These are phyloP conservation scores for Penaeus japonicus DNA, from an alignment of 1,140 invertebrate genomes.

Conservation along the genomic window DNA sequence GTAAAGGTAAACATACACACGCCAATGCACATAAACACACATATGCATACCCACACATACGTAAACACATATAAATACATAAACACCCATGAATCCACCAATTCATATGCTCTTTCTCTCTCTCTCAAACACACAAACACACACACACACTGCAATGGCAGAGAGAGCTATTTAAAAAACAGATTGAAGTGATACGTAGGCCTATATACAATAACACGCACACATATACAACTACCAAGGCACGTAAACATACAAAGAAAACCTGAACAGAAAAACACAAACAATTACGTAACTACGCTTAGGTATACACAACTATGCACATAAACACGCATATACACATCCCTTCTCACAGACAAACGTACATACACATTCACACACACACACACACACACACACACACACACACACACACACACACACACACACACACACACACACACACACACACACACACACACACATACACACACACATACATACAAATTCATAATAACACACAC, in stretches of 20 bases:
- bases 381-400: neutral
- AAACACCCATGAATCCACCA: neutral
- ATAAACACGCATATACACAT: neutral
- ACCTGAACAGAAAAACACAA: neutral
- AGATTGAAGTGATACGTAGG: neutral
- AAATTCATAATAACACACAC: no score
- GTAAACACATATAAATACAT: neutral
- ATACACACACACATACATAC: no score
- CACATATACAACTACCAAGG: no score
- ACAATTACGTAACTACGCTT: neutral
- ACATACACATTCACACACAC: neutral
- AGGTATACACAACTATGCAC: neutral
- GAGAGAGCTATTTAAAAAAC: neutral
- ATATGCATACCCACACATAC: neutral
- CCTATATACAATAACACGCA: no score
- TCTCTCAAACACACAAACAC: neutral
- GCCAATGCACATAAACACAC: neutral
- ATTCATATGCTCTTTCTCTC: no score
- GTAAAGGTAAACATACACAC: no score
- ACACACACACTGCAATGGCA: neutral
- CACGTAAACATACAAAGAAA: neutral
- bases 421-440: slow-evolving; percentile 1
- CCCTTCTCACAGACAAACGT: neutral
- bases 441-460: neutral
- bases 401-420: slow-evolving; percentile 1